Conservation (phyloP, 2,888 invertebrate species). For the Diachrysia chrysitis region DNA sequence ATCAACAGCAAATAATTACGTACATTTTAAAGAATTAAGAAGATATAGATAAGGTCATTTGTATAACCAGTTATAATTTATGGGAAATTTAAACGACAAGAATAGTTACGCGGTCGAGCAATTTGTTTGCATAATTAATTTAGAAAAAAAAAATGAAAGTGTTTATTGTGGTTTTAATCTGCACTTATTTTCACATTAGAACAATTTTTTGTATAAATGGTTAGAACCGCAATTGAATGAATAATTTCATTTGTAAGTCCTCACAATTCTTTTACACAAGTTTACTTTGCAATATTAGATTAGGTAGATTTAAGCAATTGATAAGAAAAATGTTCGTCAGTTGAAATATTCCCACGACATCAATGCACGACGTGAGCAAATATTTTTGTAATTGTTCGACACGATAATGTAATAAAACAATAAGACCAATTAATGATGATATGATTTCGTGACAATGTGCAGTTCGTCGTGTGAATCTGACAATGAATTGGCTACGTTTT, state of each 20-base stretch:
- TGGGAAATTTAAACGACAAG: conserved; percentile 63
- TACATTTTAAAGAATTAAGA: conserved; percentile 46
- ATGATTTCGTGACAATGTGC: conserved; percentile 4
- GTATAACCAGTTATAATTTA: conserved; percentile 59
- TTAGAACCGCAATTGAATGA: conserved; percentile 19
- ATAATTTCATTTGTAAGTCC: conserved; percentile 28
- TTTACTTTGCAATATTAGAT: background rate
- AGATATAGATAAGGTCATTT: conserved; percentile 51
- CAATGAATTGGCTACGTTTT: background rate
- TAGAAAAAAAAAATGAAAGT: conserved; percentile 68
- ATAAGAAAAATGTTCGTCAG: background rate
- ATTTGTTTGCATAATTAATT: conserved; percentile 63
- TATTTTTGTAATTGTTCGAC: conserved; percentile 3
- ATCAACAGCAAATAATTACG: conserved; percentile 29
- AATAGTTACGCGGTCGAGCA: conserved; percentile 50
- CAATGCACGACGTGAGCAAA: background rate
- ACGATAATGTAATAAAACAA: conserved; percentile 7
- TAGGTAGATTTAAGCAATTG: background rate
- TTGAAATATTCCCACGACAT: conserved; percentile 4
- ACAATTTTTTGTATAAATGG: conserved; percentile 46
- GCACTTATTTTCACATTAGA: conserved; percentile 61
- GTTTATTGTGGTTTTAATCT: conserved; percentile 50
- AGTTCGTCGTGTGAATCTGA: background rate
- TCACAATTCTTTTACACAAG: background rate
- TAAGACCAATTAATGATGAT: conserved; percentile 1